Conservation (phyloP, 1,140 invertebrate genomes). For the Harlomillsia oculata region DNA sequence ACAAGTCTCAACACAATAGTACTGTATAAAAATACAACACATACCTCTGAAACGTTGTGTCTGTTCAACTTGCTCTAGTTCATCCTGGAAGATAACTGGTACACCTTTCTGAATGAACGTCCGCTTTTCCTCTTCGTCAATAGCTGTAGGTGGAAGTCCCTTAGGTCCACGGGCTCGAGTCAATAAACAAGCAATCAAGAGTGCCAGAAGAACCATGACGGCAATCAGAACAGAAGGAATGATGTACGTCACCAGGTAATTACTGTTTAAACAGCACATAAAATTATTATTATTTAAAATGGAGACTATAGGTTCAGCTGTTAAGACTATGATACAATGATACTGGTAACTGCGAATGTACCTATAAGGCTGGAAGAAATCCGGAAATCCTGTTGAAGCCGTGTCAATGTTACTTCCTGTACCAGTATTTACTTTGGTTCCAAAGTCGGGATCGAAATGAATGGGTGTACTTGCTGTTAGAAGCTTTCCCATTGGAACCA, state of each 20-base stretch:
- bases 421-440: neutral
- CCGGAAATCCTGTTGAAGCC: neutral
- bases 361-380: neutral
- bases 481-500: slow-evolving; percentile 61
- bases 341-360: too few relatives aligned
- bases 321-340: too few relatives aligned
- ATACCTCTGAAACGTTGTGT: neutral
- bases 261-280: neutral
- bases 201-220: slow-evolving; percentile 74
- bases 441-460: slow-evolving; percentile 13
- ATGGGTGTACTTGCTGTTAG: slow-evolving; percentile 31
- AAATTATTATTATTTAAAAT: too few relatives aligned
- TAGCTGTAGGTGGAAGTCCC: slow-evolving; percentile 42
- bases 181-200: slow-evolving; percentile 75
- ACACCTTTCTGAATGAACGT: slow-evolving; percentile 81
- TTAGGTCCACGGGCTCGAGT: slow-evolving; percentile 55
- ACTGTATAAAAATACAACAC: neutral
- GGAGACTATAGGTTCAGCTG: too few relatives aligned
- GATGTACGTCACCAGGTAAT: slow-evolving; percentile 36
- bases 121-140: slow-evolving; percentile 67
- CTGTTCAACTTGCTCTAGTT: slow-evolving; percentile 63
- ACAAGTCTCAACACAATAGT: neutral
- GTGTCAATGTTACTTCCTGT: neutral
- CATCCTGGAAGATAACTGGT: slow-evolving; percentile 83
- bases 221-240: slow-evolving; percentile 70